phyloP scores from a whole-genome alignment of 2,797 vertebrate genomes.

The Bufotes viridis region DNA sequence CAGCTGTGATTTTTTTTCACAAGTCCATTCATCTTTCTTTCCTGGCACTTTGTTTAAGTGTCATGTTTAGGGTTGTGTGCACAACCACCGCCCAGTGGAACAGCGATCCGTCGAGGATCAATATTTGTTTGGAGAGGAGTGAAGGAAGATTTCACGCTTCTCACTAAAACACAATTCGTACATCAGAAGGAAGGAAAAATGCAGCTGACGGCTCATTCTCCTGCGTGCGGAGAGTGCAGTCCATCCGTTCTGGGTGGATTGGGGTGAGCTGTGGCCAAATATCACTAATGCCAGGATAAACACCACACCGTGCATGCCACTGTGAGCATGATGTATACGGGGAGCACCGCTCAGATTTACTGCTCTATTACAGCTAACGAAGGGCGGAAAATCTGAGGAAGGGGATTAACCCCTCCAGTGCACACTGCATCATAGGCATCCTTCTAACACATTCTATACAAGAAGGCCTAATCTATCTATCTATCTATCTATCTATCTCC shows the following conservation, averaged over 20 bases:
- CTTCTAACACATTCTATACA: not conserved
- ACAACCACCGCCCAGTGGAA: not conserved
- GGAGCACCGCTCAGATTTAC: not conserved
- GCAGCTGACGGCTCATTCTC: slow-evolving; percentile 24
- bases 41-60: not conserved
- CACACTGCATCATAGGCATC: not conserved
- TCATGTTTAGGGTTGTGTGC: not conserved
- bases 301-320: not conserved
- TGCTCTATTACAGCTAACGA: not conserved
- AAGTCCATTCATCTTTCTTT: not conserved
- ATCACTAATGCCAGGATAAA: slow-evolving; percentile 1
- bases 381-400: not conserved
- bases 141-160: slow-evolving; percentile 10
- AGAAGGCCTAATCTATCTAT: not conserved
- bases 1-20: not conserved
- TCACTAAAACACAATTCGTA: slow-evolving; percentile 12
- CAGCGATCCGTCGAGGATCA: not conserved
- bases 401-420: not conserved
- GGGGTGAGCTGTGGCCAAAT: slow-evolving; percentile 42
- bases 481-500: not conserved
- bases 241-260: slow-evolving; percentile 16
- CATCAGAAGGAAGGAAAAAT: slow-evolving; percentile 35
- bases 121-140: slow-evolving; percentile 38
- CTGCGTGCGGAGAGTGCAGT: not conserved
- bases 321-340: not conserved